phyloP scores from a whole-genome alignment of 2,797 vertebrate species.

The Macroramphosus scolopax region DNA sequence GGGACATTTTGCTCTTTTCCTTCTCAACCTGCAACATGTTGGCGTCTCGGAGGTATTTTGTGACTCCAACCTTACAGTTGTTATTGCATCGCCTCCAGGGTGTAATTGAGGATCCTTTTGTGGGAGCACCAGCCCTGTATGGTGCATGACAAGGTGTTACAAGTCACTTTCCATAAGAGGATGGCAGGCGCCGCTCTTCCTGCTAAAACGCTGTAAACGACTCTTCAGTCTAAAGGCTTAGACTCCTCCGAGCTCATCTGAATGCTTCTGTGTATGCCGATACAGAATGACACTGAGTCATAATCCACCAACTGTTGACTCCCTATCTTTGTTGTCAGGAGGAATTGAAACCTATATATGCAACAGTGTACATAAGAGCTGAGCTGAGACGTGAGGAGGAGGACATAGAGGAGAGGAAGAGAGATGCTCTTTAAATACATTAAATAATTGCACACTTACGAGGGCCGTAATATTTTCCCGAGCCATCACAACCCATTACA shows the following conservation, averaged over 20 bases:
- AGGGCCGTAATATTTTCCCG: conserved; percentile 13
- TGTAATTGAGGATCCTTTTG: conserved; percentile 27
- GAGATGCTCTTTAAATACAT: conserved; percentile 12
- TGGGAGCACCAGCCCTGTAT: conserved; percentile 21
- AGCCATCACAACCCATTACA: conserved; percentile 23
- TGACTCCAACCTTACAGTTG: conserved; percentile 29
- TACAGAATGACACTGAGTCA: conserved; percentile 16
- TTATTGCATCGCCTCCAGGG: conserved; percentile 26
- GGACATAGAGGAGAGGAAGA: background rate
- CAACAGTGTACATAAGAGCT: background rate
- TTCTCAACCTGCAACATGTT: no score
- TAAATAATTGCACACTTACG: conserved; percentile 11
- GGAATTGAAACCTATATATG: no score
- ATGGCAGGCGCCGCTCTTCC: conserved; percentile 17
- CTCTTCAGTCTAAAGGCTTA: conserved; percentile 26
- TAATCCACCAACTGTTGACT: conserved; percentile 9
- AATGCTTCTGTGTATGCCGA: background rate
- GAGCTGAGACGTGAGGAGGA: conserved; percentile 2
- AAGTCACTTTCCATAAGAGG: conserved; percentile 25
- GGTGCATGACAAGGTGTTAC: conserved; percentile 27
- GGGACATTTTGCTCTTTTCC: conserved; percentile 10
- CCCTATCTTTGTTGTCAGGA: conserved; percentile 19
- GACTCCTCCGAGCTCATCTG: no score
- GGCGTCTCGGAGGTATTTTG: conserved; percentile 31
- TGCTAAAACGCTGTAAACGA: no score